Percentiles rank a stretch among this genome's conserved stretches.
phyloP scores from a whole-genome alignment of 2,888 invertebrate genomes.

The Electrophaes corylata region DNA sequence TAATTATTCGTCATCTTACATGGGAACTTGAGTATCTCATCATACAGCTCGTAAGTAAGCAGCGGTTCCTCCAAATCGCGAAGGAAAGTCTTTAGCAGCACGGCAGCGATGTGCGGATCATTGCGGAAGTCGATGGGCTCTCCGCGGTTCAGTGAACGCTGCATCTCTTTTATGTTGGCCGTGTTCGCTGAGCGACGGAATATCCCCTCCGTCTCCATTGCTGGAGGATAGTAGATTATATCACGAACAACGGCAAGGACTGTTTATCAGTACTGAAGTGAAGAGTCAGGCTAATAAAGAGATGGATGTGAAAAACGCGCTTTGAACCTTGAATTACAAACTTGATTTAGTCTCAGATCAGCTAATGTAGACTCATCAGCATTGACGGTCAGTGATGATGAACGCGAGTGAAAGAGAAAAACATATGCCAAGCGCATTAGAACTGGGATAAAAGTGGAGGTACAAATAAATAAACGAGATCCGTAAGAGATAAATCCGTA shows the following conservation, averaged over 20 bases:
- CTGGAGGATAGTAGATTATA: slow-evolving; percentile 68
- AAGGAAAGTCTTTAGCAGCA: slow-evolving; percentile 96
- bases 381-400: too few species aligned
- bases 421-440: too few species aligned
- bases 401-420: too few species aligned
- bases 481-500: too few species aligned
- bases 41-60: slow-evolving; percentile 96
- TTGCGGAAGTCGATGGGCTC: slow-evolving; percentile 89
- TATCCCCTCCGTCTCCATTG: slow-evolving; percentile 97
- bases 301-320: not conserved
- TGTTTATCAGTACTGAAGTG: not conserved
- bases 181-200: slow-evolving; percentile 97
- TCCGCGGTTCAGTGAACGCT: slow-evolving; percentile 94
- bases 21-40: slow-evolving; percentile 95
- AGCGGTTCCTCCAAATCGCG: slow-evolving; percentile 96
- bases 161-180: slow-evolving; percentile 92
- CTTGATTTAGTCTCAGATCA: not conserved
- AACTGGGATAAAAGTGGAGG: too few species aligned
- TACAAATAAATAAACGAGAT: too few species aligned
- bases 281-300: not conserved
- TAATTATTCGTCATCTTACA: too few species aligned
- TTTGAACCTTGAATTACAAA: not conserved
- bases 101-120: slow-evolving; percentile 96
- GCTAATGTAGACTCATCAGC: not conserved
- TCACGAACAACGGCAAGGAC: not conserved